phyloP scores from a whole-genome alignment of 1,140 invertebrate genomes.

The Ips typographus region DNA sequence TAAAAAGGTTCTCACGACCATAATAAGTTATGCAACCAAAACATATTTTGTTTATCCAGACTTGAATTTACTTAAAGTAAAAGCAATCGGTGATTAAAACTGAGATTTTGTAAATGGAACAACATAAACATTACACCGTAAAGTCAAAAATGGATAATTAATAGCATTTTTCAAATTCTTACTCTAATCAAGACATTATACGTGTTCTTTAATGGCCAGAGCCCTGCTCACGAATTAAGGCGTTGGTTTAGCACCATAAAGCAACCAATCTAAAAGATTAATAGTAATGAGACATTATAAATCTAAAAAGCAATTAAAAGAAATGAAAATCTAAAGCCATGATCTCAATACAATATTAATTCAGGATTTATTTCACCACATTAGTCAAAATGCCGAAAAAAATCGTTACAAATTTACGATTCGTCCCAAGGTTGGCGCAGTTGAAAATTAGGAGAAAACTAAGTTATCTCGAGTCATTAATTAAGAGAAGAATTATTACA shows the following conservation, averaged over 20 bases:
- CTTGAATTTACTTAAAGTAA: too few species aligned
- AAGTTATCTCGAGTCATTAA: conserved; percentile 2
- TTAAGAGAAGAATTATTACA: conserved; percentile 16
- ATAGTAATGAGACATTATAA: background rate
- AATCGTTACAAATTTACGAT: conserved; percentile 9
- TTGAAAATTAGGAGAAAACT: conserved; percentile 9
- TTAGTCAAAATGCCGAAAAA: conserved; percentile 10
- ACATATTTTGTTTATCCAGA: too few species aligned
- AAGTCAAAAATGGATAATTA: too few species aligned
- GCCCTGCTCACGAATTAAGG: background rate
- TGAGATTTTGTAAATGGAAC: too few species aligned
- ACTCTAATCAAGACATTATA: background rate
- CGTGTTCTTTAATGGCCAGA: background rate
- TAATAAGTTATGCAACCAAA: too few species aligned
- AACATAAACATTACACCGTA: too few species aligned
- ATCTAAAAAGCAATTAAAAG: too few species aligned
- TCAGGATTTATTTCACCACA: background rate
- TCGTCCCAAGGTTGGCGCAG: conserved; percentile 3
- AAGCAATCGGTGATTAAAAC: too few species aligned
- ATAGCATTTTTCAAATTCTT: too few species aligned
- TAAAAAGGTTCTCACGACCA: too few species aligned
- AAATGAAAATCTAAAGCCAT: too few species aligned
- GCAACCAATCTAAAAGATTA: background rate
- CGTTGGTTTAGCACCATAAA: background rate
- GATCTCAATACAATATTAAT: background rate